These are phyloP conservation scores for Paedocypris sp. DNA, from an alignment of 2,113 vertebrate species.

Conservation along the genomic window DNA sequence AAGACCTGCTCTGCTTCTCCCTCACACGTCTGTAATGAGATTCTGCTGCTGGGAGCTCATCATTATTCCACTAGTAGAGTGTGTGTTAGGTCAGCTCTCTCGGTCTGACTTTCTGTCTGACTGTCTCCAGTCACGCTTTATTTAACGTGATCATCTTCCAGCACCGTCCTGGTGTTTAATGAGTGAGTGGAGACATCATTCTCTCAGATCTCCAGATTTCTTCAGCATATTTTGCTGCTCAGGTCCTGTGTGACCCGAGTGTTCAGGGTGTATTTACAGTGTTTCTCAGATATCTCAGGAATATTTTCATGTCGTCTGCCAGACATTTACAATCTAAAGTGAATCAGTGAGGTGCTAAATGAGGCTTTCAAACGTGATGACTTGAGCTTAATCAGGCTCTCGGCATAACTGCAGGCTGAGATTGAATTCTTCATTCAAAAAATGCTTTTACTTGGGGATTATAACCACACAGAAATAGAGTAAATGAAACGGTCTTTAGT, in stretches of 20 bases:
- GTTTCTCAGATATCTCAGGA: too few relatives aligned
- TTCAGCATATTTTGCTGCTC: neutral
- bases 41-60: constrained; percentile 19
- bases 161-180: constrained; percentile 8
- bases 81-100: constrained; percentile 28
- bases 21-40: constrained; percentile 12
- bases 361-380: constrained; percentile 17
- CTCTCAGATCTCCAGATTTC: too few relatives aligned
- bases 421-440: too few relatives aligned
- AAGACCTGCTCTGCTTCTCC: neutral
- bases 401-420: neutral
- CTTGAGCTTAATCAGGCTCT: neutral
- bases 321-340: constrained; percentile 4
- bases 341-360: constrained; percentile 27
- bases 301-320: too few relatives aligned
- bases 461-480: too few relatives aligned
- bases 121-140: constrained; percentile 25
- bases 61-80: constrained; percentile 29
- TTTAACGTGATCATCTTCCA: constrained; percentile 18
- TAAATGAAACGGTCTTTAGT: too few relatives aligned
- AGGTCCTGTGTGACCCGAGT: too few relatives aligned
- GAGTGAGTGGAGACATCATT: neutral
- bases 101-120: neutral
- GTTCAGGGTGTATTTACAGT: too few relatives aligned
- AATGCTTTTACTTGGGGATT: neutral